These are phyloP conservation scores for Cladopsammia gracilis DNA, from an alignment of 64 coral and sea anemone species.

Conservation along the genomic window DNA sequence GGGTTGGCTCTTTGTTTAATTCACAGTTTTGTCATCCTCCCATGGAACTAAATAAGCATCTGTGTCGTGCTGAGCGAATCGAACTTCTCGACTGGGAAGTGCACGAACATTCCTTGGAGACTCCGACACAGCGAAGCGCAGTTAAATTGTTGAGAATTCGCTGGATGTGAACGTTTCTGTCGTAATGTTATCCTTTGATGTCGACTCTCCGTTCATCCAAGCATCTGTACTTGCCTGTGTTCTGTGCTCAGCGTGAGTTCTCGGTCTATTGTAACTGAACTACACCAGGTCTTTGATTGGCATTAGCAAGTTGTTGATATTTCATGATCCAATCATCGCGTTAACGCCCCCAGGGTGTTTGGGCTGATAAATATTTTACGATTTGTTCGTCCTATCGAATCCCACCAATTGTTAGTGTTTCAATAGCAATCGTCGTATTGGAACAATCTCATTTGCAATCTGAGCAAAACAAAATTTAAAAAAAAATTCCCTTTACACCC, in stretches of 20 bases:
- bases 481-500: constrained; percentile 12
- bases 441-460: constrained; percentile 93
- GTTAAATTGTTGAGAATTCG: constrained; percentile 28
- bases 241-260: constrained; percentile 88
- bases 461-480: constrained; percentile 70
- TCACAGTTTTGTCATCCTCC: constrained; percentile 80
- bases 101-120: constrained; percentile 20
- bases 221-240: constrained; percentile 89
- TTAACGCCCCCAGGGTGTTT: constrained; percentile 85
- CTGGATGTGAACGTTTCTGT: constrained; percentile 36
- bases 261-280: constrained; percentile 92
- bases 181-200: constrained; percentile 53
- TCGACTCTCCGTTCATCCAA: constrained; percentile 88
- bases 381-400: constrained; percentile 92
- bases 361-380: constrained; percentile 97
- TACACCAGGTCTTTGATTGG: constrained; percentile 92
- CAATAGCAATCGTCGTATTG: constrained; percentile 82
- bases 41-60: constrained; percentile 64
- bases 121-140: constrained; percentile 34
- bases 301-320: constrained; percentile 96
- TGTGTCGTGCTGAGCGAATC: constrained; percentile 70
- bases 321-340: constrained; percentile 90
- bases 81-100: constrained; percentile 34
- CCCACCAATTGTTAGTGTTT: constrained; percentile 96
- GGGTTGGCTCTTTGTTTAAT: constrained; percentile 94